Base-by-base conservation (phyloP, 2,797 vertebrate species). In the Trachops cirrhosus region DNA sequence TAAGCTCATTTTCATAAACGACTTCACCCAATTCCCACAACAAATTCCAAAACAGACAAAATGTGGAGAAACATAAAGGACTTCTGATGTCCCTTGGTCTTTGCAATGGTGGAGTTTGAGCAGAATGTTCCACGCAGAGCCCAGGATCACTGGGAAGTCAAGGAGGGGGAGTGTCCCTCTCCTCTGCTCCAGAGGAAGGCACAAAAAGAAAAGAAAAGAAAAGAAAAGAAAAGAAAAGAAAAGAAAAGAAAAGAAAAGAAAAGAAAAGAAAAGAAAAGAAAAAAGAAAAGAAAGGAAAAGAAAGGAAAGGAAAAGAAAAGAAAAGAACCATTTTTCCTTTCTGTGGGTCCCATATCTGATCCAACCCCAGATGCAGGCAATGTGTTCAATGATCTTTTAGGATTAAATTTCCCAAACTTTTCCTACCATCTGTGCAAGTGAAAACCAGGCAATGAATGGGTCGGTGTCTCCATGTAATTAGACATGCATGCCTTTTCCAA, bases 371-470 rank as follows among this genome's bases (percentile, higher is more conserved):
- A 89, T 48, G 75, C 19, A 3, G 62, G 44, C 90, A 73, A 39
- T 39, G 59, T 29, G 41, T 34, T 54, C 84, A 48, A 11, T 19
- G 41, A 68, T 68, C 73, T 46, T 70, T 24, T 16, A 67, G 68
- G 77, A 82, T 68, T 82, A 88, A 67, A 74, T 82, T 89, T 82
- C 46, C 59, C 71, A 92, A 97, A 96, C 64, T 97, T 97, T 97
- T 95, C 96, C 97, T 95, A 85, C 94, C 96, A 98, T 96, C 96
- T 98, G 97, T 97, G 88, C 2, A 5, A 95, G 93, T 92, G 96
- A 97, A 98, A 98, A 91, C 79, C 96, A 97, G 97, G 97, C 98
- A 98, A 98, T 97, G 88, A 97, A 95, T 83, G 93, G 89, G 91
- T 62, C 70, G 39, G 62, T 93, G 87, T 97, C 96, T 98, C 97